phyloP scores from a whole-genome alignment of 2,113 vertebrate genomes.

The Forbesichthys agassizii region DNA sequence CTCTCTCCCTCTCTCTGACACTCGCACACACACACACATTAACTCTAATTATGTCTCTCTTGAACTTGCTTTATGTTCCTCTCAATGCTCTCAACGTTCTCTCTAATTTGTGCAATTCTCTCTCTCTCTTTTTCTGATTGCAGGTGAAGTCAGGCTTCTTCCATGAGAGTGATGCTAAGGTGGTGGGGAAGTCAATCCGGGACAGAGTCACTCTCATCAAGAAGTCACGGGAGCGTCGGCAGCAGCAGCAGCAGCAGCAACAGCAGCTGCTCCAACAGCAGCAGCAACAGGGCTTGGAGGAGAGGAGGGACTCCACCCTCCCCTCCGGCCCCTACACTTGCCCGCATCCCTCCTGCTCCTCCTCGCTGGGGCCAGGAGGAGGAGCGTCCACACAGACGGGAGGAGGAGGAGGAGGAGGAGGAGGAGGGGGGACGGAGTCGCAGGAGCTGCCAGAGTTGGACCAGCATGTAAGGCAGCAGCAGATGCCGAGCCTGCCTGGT shows the following conservation, averaged over 20 bases:
- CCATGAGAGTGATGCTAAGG: conserved; percentile 91
- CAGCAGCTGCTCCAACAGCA: conserved; percentile 17
- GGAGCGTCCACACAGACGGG: conserved; percentile 31
- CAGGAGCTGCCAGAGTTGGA: conserved; percentile 84
- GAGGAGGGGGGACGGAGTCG: conserved; percentile 64
- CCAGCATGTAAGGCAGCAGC: conserved; percentile 80
- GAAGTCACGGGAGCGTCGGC: conserved; percentile 83
- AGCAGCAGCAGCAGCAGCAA: conserved; percentile 67
- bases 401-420: conserved; percentile 26
- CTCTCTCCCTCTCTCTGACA: no score
- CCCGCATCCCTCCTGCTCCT: conserved; percentile 61
- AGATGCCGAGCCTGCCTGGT: conserved; percentile 65
- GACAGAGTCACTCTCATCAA: conserved; percentile 87
- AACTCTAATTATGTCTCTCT: neutral
- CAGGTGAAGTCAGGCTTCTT: conserved; percentile 94
- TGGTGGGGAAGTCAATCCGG: conserved; percentile 90
- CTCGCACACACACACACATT: neutral
- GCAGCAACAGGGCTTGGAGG: conserved; percentile 61
- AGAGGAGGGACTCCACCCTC: conserved; percentile 74
- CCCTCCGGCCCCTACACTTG: conserved; percentile 49
- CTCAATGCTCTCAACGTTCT: neutral
- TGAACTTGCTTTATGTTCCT: neutral
- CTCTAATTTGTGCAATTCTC: neutral
- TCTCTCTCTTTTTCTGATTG: conserved; percentile 9
- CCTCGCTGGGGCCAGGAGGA: conserved; percentile 54